These are phyloP conservation scores for Vesta saturnalis DNA, from an alignment of 2,888 invertebrate species.

Conservation along the genomic window DNA sequence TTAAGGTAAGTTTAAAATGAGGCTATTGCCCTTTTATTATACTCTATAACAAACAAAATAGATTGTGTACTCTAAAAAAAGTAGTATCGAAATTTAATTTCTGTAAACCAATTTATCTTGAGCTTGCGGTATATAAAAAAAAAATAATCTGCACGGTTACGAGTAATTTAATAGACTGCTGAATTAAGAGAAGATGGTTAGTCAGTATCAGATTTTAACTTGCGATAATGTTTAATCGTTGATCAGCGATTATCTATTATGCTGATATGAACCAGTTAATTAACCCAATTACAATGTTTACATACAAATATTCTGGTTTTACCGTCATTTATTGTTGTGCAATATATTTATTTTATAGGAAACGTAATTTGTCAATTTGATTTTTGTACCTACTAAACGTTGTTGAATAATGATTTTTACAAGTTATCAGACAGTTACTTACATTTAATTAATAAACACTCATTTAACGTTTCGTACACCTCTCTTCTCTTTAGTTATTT, in stretches of 20 bases:
- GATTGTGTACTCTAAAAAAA: conserved; percentile 10
- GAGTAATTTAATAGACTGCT: conserved; percentile 34
- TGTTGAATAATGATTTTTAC: background rate
- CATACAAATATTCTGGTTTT: conserved; percentile 26
- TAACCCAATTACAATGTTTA: conserved; percentile 35
- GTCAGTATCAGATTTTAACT: conserved; percentile 33
- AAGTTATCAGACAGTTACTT: background rate
- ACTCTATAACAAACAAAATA: background rate
- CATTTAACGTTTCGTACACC: background rate
- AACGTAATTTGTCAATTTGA: background rate
- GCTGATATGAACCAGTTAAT: conserved; percentile 33
- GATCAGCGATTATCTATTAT: conserved; percentile 29
- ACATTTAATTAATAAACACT: background rate
- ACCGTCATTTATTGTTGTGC: conserved; percentile 18
- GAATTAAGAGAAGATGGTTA: conserved; percentile 30
- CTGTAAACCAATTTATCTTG: conserved; percentile 29
- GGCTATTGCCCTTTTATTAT: conserved; percentile 27
- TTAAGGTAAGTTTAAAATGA: conserved; percentile 74
- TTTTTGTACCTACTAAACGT: background rate
- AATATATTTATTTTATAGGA: conserved; percentile 7
- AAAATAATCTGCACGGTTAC: conserved; percentile 30
- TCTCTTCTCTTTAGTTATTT: no score
- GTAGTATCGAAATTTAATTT: conserved; percentile 29
- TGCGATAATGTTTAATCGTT: conserved; percentile 35
- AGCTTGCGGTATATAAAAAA: conserved; percentile 27